Percentiles rank a stretch among this genome's conserved stretches.
Conservation (phyloP, 2,797 vertebrate genomes). For the Pyrocephalus nanus region DNA sequence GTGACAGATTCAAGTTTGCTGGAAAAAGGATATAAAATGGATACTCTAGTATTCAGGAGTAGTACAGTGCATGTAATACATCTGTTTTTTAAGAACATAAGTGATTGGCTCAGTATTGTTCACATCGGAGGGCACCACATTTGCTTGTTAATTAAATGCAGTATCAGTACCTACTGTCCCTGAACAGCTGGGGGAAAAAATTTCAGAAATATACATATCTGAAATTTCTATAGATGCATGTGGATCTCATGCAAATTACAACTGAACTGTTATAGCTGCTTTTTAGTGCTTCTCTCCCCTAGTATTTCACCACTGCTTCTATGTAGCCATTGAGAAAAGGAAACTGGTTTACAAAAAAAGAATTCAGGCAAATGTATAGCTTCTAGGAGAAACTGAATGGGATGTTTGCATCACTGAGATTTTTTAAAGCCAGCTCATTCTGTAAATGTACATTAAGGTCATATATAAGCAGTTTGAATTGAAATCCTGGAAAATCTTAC, state of each 20-base stretch:
- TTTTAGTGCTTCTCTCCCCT: background rate
- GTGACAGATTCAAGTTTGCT: slow-evolving; percentile 48
- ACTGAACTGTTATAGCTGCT: slow-evolving; percentile 34
- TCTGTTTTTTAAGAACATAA: slow-evolving; percentile 70
- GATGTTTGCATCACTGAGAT: slow-evolving; percentile 32
- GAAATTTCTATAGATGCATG: slow-evolving; percentile 66
- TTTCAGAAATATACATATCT: slow-evolving; percentile 61
- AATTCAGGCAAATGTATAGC: slow-evolving; percentile 16
- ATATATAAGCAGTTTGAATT: slow-evolving; percentile 4
- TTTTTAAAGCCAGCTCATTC: slow-evolving; percentile 24
- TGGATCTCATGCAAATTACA: slow-evolving; percentile 58
- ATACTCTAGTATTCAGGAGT: slow-evolving; percentile 47
- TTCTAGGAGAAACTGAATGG: slow-evolving; percentile 30
- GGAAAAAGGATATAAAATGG: slow-evolving; percentile 59
- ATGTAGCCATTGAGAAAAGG: background rate
- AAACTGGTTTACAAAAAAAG: background rate
- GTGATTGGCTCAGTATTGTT: slow-evolving; percentile 69
- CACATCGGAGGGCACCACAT: slow-evolving; percentile 73
- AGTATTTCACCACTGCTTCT: slow-evolving; percentile 24
- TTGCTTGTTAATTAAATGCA: slow-evolving; percentile 81
- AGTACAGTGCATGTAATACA: slow-evolving; percentile 63
- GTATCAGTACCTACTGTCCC: slow-evolving; percentile 66
- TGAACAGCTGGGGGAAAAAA: slow-evolving; percentile 64
- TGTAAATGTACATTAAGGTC: slow-evolving; percentile 16
- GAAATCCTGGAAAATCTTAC: slow-evolving; percentile 32